Evolutionary conservation across 30 jellyfish, hydroid and myxozoan species (phyloP).

Genomic region (Cassiopea xamachana): DNA sequence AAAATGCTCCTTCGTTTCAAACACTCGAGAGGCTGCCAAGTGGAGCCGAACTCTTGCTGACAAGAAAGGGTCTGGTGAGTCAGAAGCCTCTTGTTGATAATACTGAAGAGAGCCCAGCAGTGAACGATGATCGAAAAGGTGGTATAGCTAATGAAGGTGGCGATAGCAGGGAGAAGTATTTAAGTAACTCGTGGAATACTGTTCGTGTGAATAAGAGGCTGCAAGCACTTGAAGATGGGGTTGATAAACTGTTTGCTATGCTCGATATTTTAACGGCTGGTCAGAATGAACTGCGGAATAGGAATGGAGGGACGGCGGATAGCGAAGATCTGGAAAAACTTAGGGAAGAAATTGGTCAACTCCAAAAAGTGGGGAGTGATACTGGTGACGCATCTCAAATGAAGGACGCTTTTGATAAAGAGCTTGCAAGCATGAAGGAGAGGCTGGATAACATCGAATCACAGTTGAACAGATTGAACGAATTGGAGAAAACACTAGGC

Average conservation of each 20-base stretch:
- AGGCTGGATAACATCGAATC: not conserved
- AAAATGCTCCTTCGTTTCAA: not conserved
- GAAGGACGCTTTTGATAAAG: conserved; percentile 3
- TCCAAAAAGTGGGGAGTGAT: not conserved
- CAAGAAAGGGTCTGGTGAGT: not conserved
- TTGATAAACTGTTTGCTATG: conserved; percentile 79
- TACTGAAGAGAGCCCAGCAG: not conserved
- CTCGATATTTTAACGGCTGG: conserved; percentile 60
- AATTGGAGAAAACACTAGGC: not conserved
- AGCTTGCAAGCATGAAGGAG: conserved; percentile 9
- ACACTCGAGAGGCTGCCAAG: conserved; percentile 30
- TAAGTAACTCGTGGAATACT: conserved; percentile 65
- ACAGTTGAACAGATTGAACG: not conserved
- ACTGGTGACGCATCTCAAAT: not conserved
- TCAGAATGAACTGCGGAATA: conserved; percentile 19
- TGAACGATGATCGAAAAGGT: not conserved
- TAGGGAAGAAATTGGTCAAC: conserved; percentile 5
- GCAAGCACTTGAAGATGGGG: conserved; percentile 79
- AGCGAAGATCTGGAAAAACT: not conserved
- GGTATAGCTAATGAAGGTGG: not conserved
- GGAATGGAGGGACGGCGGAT: not conserved
- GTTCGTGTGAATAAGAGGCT: conserved; percentile 66
- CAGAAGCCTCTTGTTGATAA: not conserved
- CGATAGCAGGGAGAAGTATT: not conserved
- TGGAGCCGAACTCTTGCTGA: conserved; percentile 34